Base-by-base conservation (phyloP, 2,888 invertebrate genomes). In the Octonoba sinensis region DNA sequence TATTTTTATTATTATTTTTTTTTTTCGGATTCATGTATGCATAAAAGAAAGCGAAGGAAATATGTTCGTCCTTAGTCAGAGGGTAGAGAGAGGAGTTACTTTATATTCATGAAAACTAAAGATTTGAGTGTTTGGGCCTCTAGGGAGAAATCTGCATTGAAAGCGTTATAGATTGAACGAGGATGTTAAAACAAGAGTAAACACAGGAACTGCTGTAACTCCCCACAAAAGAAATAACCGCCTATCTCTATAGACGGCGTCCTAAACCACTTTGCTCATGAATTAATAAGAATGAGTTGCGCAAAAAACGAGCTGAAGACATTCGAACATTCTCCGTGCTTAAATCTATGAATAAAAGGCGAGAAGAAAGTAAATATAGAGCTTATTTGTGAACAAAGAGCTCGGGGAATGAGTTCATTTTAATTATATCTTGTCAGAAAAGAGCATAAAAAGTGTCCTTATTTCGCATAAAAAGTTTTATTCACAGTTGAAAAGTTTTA, bases 61-160 rank as follows among this genome's bases (percentile, higher is more conserved):
- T 72, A 78, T 71, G 71, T 51, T 78, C 78, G 64, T 73, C 64
- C 73, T 44, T 47, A n/a, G 56, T 36, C 6, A 36, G 8, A 3
- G 36, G 36, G 36, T 36, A 36, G 36, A 36, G 59, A 66, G 66
- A 66, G 60, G 67, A 79, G 73, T 72, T 67, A 79, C 69, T 79
- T 79, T 79, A 59, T 79, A 79, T 79, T 79, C 79, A 79, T 79
- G 79, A 79, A 79, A 79, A 79, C 79, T 79, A 73, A 73, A 67
- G 73, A 79, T 79, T 73, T 73, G 54, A 62, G 67, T 66, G 69
- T 56, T 56, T 56, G n/a, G 44, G 64, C 22, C 72, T 72, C 78
- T 15, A 22, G 66, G 67, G 67, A 73, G 71, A 77, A 71, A 79
- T 79, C 79, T 79, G 69, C 79, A 79, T 79, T 79, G 73, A 73